These are phyloP conservation scores for Xanthia togata DNA, from an alignment of 2,888 invertebrate species.

Conservation along the genomic window DNA sequence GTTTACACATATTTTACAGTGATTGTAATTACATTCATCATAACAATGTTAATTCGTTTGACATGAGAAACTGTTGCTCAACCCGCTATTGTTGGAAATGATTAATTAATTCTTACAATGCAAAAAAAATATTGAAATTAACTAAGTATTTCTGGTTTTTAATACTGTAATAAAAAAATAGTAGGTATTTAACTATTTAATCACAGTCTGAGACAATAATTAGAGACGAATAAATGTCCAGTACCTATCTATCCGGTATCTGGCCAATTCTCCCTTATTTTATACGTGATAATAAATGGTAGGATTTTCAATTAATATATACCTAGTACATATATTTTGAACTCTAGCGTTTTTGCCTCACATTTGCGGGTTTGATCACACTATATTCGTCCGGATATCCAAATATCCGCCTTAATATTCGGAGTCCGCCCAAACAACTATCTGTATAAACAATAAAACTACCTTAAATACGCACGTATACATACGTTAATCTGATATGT, in stretches of 20 bases:
- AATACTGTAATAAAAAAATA: conserved; percentile 1
- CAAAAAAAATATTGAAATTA: conserved; percentile 9
- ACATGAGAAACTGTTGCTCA: conserved; percentile 48
- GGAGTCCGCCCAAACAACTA: neutral
- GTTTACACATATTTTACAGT: conserved; percentile 36
- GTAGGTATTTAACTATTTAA: neutral
- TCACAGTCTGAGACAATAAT: neutral
- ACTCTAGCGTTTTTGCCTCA: neutral
- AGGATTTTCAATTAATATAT: neutral
- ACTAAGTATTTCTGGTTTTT: conserved; percentile 16
- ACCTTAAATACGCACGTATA: neutral
- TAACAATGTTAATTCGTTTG: conserved; percentile 43
- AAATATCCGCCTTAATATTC: neutral
- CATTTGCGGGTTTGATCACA: neutral
- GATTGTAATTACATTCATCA: conserved; percentile 44
- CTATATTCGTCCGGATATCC: neutral
- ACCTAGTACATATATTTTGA: neutral
- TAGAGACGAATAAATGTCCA: neutral
- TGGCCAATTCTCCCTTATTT: neutral
- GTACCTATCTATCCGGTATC: neutral
- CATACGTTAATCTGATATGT: neutral
- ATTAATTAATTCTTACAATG: conserved; percentile 11
- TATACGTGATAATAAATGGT: neutral
- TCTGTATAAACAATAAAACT: neutral
- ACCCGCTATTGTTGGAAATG: conserved; percentile 28